A percentile compares a stretch with the other conserved stretches of the same genome.
phyloP scores from a whole-genome alignment of 2,113 vertebrate genomes.

The Boulengeromyrus knoepffleri region DNA sequence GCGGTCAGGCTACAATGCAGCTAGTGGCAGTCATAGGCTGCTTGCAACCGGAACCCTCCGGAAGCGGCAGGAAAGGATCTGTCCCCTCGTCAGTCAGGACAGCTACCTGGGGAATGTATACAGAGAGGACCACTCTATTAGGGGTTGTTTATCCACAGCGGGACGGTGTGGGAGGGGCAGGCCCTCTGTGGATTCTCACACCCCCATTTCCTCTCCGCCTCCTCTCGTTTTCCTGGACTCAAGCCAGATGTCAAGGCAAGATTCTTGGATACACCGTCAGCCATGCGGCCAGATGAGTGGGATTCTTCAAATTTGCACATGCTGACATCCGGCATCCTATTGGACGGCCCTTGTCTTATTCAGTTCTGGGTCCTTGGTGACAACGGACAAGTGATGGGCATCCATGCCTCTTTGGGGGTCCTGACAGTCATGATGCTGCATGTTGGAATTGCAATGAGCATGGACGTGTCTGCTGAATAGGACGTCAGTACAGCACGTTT shows the following conservation, averaged over 20 bases:
- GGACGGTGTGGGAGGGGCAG: neutral
- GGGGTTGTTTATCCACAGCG: slow-evolving; percentile 48
- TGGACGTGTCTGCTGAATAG: neutral
- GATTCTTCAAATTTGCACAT: neutral
- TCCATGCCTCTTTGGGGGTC: neutral
- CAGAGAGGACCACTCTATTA: slow-evolving; percentile 37
- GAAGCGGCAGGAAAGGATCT: neutral
- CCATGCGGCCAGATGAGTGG: neutral
- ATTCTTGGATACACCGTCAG: neutral
- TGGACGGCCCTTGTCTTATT: neutral
- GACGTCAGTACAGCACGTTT: neutral
- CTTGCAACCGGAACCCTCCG: neutral
- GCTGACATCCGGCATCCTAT: neutral
- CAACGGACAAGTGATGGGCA: neutral
- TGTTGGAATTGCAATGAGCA: neutral
- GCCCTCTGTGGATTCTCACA: neutral
- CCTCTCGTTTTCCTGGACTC: neutral
- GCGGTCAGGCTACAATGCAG: neutral
- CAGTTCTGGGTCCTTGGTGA: neutral
- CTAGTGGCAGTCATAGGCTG: neutral
- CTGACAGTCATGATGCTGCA: neutral
- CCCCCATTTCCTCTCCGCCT: neutral
- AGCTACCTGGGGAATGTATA: slow-evolving; percentile 32
- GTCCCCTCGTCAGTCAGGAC: slow-evolving; percentile 18
- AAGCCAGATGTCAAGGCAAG: neutral